Percentiles rank a stretch among this genome's conserved stretches.
phyloP scores from a whole-genome alignment of 2,113 vertebrate species.

The Toxotes chatareus region DNA sequence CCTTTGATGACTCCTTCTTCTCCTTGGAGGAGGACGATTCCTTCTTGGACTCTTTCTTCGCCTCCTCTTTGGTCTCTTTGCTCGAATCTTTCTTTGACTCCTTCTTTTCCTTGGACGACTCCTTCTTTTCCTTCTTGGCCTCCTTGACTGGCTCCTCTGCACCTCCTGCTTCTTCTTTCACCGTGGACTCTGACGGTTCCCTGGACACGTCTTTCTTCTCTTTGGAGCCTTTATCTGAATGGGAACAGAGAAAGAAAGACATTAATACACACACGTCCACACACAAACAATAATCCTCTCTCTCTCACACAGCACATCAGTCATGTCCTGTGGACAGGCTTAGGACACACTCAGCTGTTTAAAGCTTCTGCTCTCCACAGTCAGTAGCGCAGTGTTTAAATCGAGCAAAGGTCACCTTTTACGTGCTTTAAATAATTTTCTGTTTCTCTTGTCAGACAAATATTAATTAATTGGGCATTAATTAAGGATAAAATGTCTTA shows the following conservation, averaged over 20 bases:
- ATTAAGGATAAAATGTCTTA: no score
- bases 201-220: conserved; percentile 64
- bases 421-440: no score
- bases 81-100: conserved; percentile 68
- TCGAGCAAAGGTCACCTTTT: no score
- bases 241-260: neutral
- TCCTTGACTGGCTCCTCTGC: conserved; percentile 54
- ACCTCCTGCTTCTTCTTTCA: conserved; percentile 46
- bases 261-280: neutral
- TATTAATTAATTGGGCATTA: no score
- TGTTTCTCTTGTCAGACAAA: no score
- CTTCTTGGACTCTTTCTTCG: conserved; percentile 70
- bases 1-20: conserved; percentile 68
- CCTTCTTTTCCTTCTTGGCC: conserved; percentile 71
- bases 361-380: no score
- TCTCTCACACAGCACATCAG: no score
- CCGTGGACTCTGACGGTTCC: conserved; percentile 32
- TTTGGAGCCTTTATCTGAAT: conserved; percentile 70
- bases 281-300: neutral
- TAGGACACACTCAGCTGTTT: no score
- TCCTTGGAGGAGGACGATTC: conserved; percentile 70
- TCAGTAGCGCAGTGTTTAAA: no score
- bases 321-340: no score
- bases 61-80: conserved; percentile 69
- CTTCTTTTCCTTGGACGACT: conserved; percentile 72